Base-by-base conservation (phyloP, 2,797 vertebrate species). In the Enteromius trimaculatus region DNA sequence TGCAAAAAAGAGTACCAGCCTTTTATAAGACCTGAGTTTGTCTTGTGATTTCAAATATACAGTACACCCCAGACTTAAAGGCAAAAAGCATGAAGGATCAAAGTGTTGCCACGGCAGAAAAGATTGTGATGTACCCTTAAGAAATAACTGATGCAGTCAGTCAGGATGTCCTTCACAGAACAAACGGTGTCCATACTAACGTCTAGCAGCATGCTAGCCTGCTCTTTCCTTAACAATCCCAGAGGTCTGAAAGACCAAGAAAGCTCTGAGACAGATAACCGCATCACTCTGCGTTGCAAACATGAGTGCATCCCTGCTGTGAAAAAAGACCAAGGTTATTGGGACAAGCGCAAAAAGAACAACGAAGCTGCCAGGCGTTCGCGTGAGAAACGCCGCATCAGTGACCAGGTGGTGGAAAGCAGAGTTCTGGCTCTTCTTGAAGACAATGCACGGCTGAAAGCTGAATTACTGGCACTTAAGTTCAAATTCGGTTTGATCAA, bases 291-390 rank as follows among this genome's bases (percentile, higher is more conserved):
- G 34, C 88, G 94, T 0, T 93, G 94, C 37, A 94, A 95, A 84
- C 93, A 93, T 0, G 95, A 96, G 88, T 96, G 96, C 89, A 95
- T 94, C 83, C 94, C 95, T 0, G 82, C 89, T 0, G 95, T 95
- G 37, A 96, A 93, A 78, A 96, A 96, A 85, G 96, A 96, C 0
- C 93, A 96, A 0, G 93, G 94, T 86, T 96, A 96, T 89, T 96
- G 96, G 95, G 95, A 96, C 92, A 96, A 96, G 89, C 92, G 95
- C 82, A 93, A 90, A 88, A 96, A 96, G 92, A 96, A 96, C 93
- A 96, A 96, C 2, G 96, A 96, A 89, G 95, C 96, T 0, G 96
- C 96, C 2, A 96, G 96, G 83, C 94, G 95, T n/a, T 96, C 95
- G 0, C 89, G 95, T 2, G 95, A 96, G 85, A 96, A 96, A 85